Evolutionary conservation across 2,888 invertebrate genomes (phyloP).

Genomic region (Drosophila dives): DNA sequence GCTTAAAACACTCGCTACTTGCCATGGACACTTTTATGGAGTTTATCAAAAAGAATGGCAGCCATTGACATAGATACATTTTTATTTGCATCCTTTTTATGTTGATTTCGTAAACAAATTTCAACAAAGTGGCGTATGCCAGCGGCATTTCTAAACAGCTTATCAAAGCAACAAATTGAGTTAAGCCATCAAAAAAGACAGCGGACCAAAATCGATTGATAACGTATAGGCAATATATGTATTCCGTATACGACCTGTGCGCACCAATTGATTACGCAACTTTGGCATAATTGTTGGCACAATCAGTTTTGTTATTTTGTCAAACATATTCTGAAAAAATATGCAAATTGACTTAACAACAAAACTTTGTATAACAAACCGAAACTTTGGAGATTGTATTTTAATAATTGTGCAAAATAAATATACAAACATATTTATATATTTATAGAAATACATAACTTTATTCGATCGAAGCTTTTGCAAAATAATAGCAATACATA

Average conservation of each 20-base stretch:
- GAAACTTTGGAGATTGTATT: constrained; percentile 6
- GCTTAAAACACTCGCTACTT: constrained; percentile 60
- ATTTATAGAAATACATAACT: not conserved
- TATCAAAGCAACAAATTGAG: constrained; percentile 69
- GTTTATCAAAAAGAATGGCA: constrained; percentile 73
- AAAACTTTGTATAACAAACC: constrained; percentile 28
- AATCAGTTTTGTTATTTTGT: constrained; percentile 31
- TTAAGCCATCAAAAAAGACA: constrained; percentile 49
- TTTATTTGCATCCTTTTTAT: constrained; percentile 71
- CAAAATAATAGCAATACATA: not conserved
- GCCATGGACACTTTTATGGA: constrained; percentile 62
- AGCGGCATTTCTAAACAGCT: constrained; percentile 38
- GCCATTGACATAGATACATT: constrained; percentile 76
- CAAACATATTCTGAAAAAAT: constrained; percentile 21
- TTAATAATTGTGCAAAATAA: not conserved
- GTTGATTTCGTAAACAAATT: constrained; percentile 60
- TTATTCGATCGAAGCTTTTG: constrained; percentile 1
- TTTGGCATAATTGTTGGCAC: constrained; percentile 39
- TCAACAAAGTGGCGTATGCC: constrained; percentile 30
- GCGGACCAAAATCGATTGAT: constrained; percentile 25
- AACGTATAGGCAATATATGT: constrained; percentile 54
- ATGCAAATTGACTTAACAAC: constrained; percentile 36
- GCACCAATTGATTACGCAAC: constrained; percentile 48
- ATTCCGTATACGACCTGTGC: constrained; percentile 51
- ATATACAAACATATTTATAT: not conserved